phyloP scores from a whole-genome alignment of 2,113 vertebrate genomes.

The Chamaetylas fuelleborni region DNA sequence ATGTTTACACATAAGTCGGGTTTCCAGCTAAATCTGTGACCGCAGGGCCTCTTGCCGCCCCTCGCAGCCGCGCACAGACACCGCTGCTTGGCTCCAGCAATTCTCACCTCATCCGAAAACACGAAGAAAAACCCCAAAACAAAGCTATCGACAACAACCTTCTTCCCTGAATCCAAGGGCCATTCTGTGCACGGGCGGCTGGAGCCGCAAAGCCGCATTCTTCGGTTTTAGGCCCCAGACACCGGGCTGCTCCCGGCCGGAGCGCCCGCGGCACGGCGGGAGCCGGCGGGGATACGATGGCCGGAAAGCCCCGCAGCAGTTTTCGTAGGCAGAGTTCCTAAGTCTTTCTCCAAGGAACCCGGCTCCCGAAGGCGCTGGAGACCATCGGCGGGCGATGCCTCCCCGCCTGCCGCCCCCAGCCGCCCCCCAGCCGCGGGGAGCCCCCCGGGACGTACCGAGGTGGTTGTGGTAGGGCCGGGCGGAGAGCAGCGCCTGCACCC shows the following conservation, averaged over 20 bases:
- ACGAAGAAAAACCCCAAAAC: background rate
- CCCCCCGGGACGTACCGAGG: slow-evolving; percentile 79
- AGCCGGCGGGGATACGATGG: background rate
- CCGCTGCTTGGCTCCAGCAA: background rate
- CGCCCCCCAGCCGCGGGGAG: background rate
- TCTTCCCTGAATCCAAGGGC: background rate
- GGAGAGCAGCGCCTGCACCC: slow-evolving; percentile 90
- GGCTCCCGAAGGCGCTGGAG: background rate
- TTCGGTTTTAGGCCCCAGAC: background rate
- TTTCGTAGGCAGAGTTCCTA: background rate
- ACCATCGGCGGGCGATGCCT: background rate
- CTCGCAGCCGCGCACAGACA: background rate
- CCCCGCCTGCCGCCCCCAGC: background rate
- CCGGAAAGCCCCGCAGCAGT: background rate
- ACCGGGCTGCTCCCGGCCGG: background rate
- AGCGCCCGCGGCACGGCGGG: background rate
- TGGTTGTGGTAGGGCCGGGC: slow-evolving; percentile 91
- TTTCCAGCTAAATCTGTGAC: background rate
- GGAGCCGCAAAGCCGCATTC: background rate
- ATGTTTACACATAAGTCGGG: too few relatives aligned
- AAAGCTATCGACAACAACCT: too few relatives aligned
- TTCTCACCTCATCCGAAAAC: background rate
- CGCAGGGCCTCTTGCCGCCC: background rate
- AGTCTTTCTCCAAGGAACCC: background rate
- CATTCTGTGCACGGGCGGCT: background rate